Base-by-base conservation (phyloP, 1,140 invertebrate genomes). In the Zaprionus davidi region DNA sequence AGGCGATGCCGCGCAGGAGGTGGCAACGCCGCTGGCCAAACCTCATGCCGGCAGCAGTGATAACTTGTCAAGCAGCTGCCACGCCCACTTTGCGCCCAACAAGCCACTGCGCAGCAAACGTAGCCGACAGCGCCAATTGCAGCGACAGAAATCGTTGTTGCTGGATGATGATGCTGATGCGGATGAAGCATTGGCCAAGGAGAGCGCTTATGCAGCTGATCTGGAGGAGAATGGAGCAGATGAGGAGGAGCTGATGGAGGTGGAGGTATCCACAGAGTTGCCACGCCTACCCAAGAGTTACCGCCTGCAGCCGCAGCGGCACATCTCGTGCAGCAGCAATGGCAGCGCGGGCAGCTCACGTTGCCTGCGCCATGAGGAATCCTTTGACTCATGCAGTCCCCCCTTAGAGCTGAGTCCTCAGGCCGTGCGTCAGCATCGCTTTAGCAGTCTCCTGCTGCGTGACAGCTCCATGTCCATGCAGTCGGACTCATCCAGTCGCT, bases 401-500 rank as follows among this genome's bases (percentile, higher is more conserved):
- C 73, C 81, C 0, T 76, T 84, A 1, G 86, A 81, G 15, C 28
- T 88, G 53, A 88, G 90, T 73, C 90, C 86, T 0, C 72, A 80
- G 49, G 62, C 81, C 1, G 71, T 76, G 60, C 82, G 91, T 0
- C 87, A 88, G 17, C 85, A 81, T 68, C 67, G 82, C 11, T 88
- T 90, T 17, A 79, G 76, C 28, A 81, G 66, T 0, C 26, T 85
- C 31, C 75, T 95, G 60, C 92, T 91, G 3, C 93, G 95, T 15
- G 95, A 95, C 76, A 93, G 93, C n/a, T 87, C 83, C 58, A 76
- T 95, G 0, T 95, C 95, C 15, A 82, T 95, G 44, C 95, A 95
- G 74, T 95, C 95, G 22, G 95, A 96, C 78, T 95, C 94, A 7
- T 46, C 41, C 31, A 96, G 95, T 78, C 95, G 95, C 59, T 95